A percentile compares a stretch with the other conserved stretches of the same genome.
These are phyloP conservation scores for Heterotilapia buettikoferi DNA, from an alignment of 2,113 vertebrate species.

Conservation along the genomic window DNA sequence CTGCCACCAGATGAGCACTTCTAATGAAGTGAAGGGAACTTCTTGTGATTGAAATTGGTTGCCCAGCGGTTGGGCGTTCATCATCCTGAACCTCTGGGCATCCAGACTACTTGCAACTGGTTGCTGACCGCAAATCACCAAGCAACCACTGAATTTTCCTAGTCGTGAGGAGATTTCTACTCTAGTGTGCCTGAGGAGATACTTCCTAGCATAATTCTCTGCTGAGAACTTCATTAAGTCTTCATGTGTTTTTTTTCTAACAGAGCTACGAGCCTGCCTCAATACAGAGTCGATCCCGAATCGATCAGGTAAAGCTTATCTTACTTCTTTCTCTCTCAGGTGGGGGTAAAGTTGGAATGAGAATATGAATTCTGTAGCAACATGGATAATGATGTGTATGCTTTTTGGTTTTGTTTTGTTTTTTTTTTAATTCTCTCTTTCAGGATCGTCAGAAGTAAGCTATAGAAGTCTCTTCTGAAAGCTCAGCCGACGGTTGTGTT, in stretches of 20 bases:
- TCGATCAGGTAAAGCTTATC: slow-evolving; percentile 65
- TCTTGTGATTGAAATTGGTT: not conserved
- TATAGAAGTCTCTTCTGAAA: slow-evolving; percentile 71
- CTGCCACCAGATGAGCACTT: not conserved
- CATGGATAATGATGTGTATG: not conserved
- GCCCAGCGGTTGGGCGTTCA: accelerated
- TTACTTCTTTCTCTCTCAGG: not conserved
- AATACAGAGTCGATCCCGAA: slow-evolving; percentile 69
- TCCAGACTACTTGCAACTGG: not conserved
- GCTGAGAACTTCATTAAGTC: not conserved
- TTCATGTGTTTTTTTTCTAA: not conserved
- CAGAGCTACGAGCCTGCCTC: slow-evolving; percentile 72
- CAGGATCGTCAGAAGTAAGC: slow-evolving; percentile 95
- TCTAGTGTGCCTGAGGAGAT: not conserved
- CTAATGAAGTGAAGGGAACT: not conserved
- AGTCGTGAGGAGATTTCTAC: not conserved
- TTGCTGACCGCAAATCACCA: not conserved
- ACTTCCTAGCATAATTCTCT: not conserved
- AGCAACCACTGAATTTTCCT: not conserved
- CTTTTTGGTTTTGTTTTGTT: not conserved
- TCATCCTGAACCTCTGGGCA: accelerated
- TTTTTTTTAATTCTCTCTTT: not conserved
- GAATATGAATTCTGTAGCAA: not conserved
- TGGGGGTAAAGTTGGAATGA: not conserved
- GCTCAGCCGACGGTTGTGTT: slow-evolving; percentile 68